phyloP scores from a whole-genome alignment of 2,888 invertebrate species.

The Cataglyphis altisquamis region DNA sequence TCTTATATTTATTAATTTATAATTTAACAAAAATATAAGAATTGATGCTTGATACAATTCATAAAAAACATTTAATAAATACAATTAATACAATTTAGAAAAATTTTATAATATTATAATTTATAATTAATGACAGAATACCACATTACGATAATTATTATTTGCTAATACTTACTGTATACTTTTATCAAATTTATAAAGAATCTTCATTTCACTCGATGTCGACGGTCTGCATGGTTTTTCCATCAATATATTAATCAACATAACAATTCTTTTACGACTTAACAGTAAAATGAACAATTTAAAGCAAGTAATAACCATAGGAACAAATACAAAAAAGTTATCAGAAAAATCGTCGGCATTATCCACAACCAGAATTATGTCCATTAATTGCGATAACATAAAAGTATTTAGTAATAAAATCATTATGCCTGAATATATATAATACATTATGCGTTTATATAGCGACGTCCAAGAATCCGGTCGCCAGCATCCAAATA shows the following conservation, averaged over 20 bases:
- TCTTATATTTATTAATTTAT: neutral
- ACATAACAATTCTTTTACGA: slow-evolving; percentile 33
- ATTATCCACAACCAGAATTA: slow-evolving; percentile 34
- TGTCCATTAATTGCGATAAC: slow-evolving; percentile 42
- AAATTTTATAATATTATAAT: neutral
- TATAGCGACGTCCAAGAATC: slow-evolving; percentile 28
- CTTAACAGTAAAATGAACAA: slow-evolving; percentile 25
- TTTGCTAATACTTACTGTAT: slow-evolving; percentile 52
- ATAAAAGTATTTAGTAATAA: slow-evolving; percentile 13
- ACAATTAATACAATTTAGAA: neutral
- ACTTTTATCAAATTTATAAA: slow-evolving; percentile 38
- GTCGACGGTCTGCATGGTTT: slow-evolving; percentile 34
- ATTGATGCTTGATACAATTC: neutral
- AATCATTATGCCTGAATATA: slow-evolving; percentile 33
- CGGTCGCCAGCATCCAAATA: slow-evolving; percentile 45
- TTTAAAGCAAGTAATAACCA: slow-evolving; percentile 23
- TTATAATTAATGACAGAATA: neutral
- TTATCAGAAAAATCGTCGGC: slow-evolving; percentile 50
- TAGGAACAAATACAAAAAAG: slow-evolving; percentile 13
- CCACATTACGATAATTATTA: neutral
- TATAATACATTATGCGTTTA: slow-evolving; percentile 38
- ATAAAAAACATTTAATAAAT: too few species aligned
- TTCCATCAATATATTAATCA: slow-evolving; percentile 20
- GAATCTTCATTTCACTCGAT: slow-evolving; percentile 47
- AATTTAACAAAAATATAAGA: neutral